Evolutionary conservation across 2,797 vertebrate species (phyloP).

Genomic region (Ciconia nigra): DNA sequence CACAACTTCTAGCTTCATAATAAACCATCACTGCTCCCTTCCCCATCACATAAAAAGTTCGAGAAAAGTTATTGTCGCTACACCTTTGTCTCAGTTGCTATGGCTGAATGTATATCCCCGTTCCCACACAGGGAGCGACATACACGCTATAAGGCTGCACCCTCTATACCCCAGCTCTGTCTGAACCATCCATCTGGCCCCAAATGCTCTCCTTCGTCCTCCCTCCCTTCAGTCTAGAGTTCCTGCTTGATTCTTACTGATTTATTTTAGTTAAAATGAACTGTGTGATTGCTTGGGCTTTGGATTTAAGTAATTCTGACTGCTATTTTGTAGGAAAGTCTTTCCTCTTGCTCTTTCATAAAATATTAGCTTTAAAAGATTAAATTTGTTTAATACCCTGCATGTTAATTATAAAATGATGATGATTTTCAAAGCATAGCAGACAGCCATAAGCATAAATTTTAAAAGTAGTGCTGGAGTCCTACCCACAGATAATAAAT

Average conservation of each 20-base stretch:
- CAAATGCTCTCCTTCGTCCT: background rate
- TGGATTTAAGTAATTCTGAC: background rate
- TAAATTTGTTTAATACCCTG: background rate
- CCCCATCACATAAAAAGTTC: background rate
- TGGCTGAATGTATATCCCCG: background rate
- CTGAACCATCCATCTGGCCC: background rate
- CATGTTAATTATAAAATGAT: background rate
- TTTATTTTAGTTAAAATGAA: background rate
- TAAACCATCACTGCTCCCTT: background rate
- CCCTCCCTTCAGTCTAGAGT: background rate
- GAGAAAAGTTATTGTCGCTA: background rate
- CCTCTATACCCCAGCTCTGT: background rate
- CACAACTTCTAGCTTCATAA: background rate
- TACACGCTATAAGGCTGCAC: rapidly evolving
- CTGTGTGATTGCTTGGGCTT: background rate
- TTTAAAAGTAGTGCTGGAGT: background rate
- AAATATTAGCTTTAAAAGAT: background rate
- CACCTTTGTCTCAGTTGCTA: background rate
- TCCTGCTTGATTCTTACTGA: background rate
- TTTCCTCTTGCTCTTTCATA: background rate
- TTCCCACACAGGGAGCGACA: rapidly evolving
- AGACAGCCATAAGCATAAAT: background rate
- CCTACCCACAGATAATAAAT: background rate
- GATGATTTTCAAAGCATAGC: background rate
- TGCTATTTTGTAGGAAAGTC: background rate